Conservation (phyloP, 2,797 vertebrate genomes). For the Darevskia nairensis region DNA sequence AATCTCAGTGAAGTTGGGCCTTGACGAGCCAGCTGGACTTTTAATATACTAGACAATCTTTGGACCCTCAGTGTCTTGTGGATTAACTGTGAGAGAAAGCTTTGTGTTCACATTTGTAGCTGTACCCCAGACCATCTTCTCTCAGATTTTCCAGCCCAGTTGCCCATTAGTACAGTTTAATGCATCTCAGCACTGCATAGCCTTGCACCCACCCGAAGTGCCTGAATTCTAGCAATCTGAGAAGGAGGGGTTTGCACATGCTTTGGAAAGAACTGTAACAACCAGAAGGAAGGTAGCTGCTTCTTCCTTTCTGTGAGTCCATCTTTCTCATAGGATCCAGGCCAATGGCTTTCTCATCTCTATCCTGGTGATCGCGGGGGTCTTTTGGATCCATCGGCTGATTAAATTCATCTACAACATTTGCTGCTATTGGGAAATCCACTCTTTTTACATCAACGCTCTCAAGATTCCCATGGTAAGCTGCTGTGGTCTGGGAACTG, state of each 20-base stretch:
- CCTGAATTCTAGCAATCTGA: neutral
- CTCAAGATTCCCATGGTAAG: slow-evolving; percentile 96
- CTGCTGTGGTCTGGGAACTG: neutral
- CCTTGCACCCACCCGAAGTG: neutral
- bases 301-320: neutral
- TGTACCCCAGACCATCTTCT: neutral
- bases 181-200: neutral
- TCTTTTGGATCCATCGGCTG: slow-evolving; percentile 97
- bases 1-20: neutral
- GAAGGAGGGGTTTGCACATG: neutral
- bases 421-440: slow-evolving; percentile 99
- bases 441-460: slow-evolving; percentile 95
- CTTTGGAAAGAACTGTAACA: neutral
- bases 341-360: slow-evolving; percentile 93
- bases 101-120: neutral
- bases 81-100: neutral
- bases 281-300: neutral
- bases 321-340: slow-evolving; percentile 83
- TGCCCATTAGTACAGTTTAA: neutral
- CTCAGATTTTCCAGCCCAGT: neutral
- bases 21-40: neutral
- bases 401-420: slow-evolving; percentile 98
- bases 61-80: neutral
- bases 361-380: slow-evolving; percentile 91
- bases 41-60: neutral